Evolutionary conservation across 2,113 vertebrate species (phyloP), one percentile per base, ranked within the genome.

Genomic region (Epinephelus cyanopodus): DNA sequence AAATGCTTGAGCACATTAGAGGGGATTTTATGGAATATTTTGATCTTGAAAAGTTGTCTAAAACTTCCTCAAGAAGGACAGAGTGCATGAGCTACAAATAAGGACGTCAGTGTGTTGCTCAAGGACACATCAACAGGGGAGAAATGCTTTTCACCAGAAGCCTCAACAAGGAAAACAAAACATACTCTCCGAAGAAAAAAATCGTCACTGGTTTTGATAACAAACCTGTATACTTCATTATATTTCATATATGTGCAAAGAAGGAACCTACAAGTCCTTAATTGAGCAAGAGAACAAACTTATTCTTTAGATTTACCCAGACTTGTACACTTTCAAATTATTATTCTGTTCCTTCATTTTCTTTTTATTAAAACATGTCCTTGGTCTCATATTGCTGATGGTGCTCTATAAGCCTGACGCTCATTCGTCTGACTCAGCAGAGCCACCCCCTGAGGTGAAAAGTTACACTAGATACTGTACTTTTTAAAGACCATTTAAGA

Each of bases 331-430:
- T 88, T 75, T 83, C 18, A 85, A 73, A 75, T 71, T 80, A 82
- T 79, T 50, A 89, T 92, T 83, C 73, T 29, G 67, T 79, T 82
- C 63, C 58, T 85, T 89, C 39, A 25, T 83, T 85, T 88, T 76
- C 65, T 79, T 76, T 60, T 84, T 71, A 87, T 74, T 86, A 87
- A 84, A 83, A 81, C 54, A 84, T 70, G 73, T 79, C 85, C 87
- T 92, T 83, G 75, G 66, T 90, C 74, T 85, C 58, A 39, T 79
- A 83, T 61, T 86, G 89, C 87, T 87, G 81, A 86, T 77, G 53
- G 57, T 69, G 71, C 83, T 77, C 25, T 33, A 61, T 18, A 58
- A 39, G 33, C 37, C 74, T 62, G 62, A 71, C 10, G 18, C 53
- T 82, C 74, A 33, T 84, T 84, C 37, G 66, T 75, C 84, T 82